Evolutionary conservation across 92 coral and sea anemone genomes (phyloP), one percentile per base, ranked within the genome.

Genomic region (Diadumene lineata): DNA sequence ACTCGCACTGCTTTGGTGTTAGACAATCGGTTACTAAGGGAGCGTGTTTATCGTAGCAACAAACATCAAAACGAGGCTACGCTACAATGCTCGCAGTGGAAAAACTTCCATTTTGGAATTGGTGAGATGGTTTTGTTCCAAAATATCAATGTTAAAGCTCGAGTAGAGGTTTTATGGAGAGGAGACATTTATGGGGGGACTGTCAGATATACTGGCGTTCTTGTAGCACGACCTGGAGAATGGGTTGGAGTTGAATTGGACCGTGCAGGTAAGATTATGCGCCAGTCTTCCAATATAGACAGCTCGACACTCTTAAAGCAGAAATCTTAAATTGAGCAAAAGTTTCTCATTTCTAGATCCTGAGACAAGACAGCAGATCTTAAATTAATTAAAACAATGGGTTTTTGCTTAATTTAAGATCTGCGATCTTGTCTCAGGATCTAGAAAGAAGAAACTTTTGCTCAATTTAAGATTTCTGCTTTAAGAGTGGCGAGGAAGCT

Each of bases 191-290:
- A 82, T 50, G 68, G 77, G 71, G 98, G 98, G 31, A 89, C 91
- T 1, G 93, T 94, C 48, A 79, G 97, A 34, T 94, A 88, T 50
- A 88, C 92, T 26, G 98, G 98, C 10, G 85, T 84, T 31, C 84
- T 94, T 33, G 90, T 94, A 9, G 84, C 94, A 11, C 82, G 87
- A 66, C 74, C 87, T 43, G 98, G 98, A 73, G 94, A 92, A 38
- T 94, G 98, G 98, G 86, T 89, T 68, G 98, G 98, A 21, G 81
- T 94, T 11, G 98, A 94, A 43, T 51, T 94, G 34, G 98, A 94
- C 70, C 84, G 90, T 23, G 79, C 89, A 94, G 98, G 98, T 92
- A 58, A 27, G 18, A 46, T 1, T 21, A 29, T 22, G n/a, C n/a
- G n/a, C n/a, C n/a, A n/a, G n/a, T n/a, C n/a, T n/a, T n/a, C n/a